Percentiles rank a stretch among this genome's conserved stretches.
Conservation (phyloP, 2,113 vertebrate species). For the Osmerus mordax region DNA sequence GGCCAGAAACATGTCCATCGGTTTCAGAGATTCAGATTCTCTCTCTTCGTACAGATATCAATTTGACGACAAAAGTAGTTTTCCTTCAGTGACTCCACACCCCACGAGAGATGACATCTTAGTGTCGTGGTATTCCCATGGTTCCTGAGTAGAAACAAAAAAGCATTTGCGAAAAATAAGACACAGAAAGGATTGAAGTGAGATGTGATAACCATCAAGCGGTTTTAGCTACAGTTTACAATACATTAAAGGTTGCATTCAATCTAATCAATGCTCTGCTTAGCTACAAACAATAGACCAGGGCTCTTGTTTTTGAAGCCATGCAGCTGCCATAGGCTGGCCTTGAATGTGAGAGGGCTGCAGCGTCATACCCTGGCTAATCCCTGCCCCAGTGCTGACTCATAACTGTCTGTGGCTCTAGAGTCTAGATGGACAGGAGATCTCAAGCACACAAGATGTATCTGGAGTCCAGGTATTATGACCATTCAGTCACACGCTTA, state of each 20-base stretch:
- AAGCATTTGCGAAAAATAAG: neutral
- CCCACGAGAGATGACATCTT: constrained; percentile 57
- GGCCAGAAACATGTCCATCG: neutral
- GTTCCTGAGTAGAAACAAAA: constrained; percentile 42
- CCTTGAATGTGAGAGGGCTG: constrained; percentile 38
- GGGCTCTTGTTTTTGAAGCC: neutral
- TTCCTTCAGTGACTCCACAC: constrained; percentile 50
- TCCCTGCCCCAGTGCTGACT: constrained; percentile 60
- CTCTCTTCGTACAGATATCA: constrained; percentile 14
- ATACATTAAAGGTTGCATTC: too few relatives aligned
- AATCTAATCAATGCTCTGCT: too few relatives aligned
- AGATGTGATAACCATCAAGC: too few relatives aligned
- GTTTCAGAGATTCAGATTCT: constrained; percentile 2
- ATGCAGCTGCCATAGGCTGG: constrained; percentile 23
- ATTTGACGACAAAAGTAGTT: constrained; percentile 12
- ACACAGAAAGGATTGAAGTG: neutral
- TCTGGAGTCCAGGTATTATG: neutral
- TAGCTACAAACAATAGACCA: too few relatives aligned
- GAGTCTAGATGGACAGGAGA: constrained; percentile 34
- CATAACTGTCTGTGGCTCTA: constrained; percentile 47
- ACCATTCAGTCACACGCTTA: too few relatives aligned
- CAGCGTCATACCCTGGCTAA: constrained; percentile 44
- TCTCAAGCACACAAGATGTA: neutral
- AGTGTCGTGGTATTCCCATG: constrained; percentile 63
- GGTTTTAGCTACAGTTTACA: too few relatives aligned